Evolutionary conservation across 2,888 invertebrate species (phyloP).

Genomic region (Drosophila paranaensis): DNA sequence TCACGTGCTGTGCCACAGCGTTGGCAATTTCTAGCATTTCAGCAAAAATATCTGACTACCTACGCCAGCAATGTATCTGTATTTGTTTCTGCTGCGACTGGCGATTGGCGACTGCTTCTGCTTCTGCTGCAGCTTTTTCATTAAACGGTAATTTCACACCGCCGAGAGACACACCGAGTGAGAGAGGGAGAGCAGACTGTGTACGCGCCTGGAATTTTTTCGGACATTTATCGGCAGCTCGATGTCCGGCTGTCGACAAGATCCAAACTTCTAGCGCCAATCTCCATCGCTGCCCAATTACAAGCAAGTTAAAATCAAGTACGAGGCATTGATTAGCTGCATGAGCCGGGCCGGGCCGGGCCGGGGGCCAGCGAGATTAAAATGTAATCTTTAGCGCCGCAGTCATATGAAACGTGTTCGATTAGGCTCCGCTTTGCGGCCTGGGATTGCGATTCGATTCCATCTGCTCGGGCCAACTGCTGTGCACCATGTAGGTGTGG

Average conservation of each 20-base stretch:
- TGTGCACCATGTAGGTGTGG: conserved; percentile 72
- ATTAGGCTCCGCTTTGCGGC: conserved; percentile 64
- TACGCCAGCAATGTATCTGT: conserved; percentile 57
- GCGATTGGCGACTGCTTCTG: conserved; percentile 5
- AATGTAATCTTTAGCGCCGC: conserved; percentile 80
- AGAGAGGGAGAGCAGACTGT: conserved; percentile 17
- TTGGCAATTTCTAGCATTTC: conserved; percentile 80
- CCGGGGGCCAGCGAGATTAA: conserved; percentile 62
- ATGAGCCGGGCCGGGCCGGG: not conserved
- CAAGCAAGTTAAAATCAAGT: conserved; percentile 81
- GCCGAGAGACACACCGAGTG: conserved; percentile 7
- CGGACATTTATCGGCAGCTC: conserved; percentile 70
- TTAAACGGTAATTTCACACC: conserved; percentile 81
- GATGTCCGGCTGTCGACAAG: conserved; percentile 58
- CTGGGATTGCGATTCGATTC: conserved; percentile 21
- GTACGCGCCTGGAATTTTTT: conserved; percentile 74
- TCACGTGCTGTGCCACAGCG: conserved; percentile 70
- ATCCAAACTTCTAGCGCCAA: conserved; percentile 57
- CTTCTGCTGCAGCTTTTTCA: conserved; percentile 63
- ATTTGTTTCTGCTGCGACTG: conserved; percentile 20
- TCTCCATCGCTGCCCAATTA: conserved; percentile 75
- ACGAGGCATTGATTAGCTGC: conserved; percentile 78
- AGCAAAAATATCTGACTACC: conserved; percentile 76
- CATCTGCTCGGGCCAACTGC: conserved; percentile 64
- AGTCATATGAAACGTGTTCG: conserved; percentile 79